Conservation (phyloP, 2,888 invertebrate genomes). For the Sesia bembeciformis region DNA sequence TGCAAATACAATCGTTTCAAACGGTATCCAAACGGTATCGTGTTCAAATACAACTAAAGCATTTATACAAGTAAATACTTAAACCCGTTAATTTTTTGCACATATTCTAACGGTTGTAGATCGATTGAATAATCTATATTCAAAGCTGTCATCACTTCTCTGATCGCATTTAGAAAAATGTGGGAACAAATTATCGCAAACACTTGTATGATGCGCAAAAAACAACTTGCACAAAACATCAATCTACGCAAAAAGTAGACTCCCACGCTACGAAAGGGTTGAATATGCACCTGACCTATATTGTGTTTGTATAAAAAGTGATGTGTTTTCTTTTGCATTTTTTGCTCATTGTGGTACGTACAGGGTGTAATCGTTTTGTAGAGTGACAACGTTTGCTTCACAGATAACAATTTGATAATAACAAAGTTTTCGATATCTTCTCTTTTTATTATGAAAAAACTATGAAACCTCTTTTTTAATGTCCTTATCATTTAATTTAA, state of each 20-base stretch:
- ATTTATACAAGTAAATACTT: too few relatives aligned
- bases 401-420: too few relatives aligned
- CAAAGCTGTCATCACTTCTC: slow-evolving; percentile 64
- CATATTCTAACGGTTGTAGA: slow-evolving; percentile 39
- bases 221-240: slow-evolving; percentile 52
- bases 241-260: slow-evolving; percentile 39
- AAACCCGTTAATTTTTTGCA: slow-evolving; percentile 18
- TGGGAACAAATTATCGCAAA: slow-evolving; percentile 75
- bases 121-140: slow-evolving; percentile 40
- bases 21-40: too few relatives aligned
- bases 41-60: too few relatives aligned
- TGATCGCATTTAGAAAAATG: slow-evolving; percentile 44
- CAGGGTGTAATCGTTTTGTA: slow-evolving; percentile 34
- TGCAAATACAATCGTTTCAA: too few relatives aligned
- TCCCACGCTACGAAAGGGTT: slow-evolving; percentile 72
- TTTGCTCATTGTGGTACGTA: slow-evolving; percentile 46
- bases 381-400: slow-evolving; percentile 22
- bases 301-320: slow-evolving; percentile 45
- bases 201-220: slow-evolving; percentile 54
- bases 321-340: slow-evolving; percentile 55
- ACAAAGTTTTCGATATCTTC: too few relatives aligned
- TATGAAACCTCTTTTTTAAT: too few relatives aligned
- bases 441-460: too few relatives aligned
- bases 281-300: slow-evolving; percentile 70
- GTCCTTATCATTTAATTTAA: too few relatives aligned